Percentiles rank a stretch among this genome's conserved stretches.
Evolutionary conservation across 2,888 invertebrate species (phyloP).

Genomic region (Oscheius sp.): DNA sequence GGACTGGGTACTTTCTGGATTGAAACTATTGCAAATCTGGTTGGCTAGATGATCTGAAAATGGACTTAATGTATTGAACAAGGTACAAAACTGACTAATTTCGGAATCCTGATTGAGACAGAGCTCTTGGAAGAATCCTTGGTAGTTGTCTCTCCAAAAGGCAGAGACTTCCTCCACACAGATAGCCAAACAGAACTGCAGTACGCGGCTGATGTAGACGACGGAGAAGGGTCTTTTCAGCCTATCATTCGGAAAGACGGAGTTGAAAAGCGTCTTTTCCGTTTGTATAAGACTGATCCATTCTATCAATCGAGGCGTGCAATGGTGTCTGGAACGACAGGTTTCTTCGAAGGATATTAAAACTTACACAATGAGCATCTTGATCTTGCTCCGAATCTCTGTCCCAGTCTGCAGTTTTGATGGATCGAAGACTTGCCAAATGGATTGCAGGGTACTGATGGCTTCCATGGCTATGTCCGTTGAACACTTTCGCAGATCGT

Average conservation of each 20-base stretch:
- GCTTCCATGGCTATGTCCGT: slow-evolving; percentile 4
- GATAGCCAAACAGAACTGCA: background rate
- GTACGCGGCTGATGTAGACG: no score
- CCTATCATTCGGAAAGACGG: no score
- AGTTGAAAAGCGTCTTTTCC: no score
- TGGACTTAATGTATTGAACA: background rate
- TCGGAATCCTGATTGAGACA: slow-evolving; percentile 2
- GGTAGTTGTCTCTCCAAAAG: background rate
- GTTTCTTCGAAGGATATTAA: background rate
- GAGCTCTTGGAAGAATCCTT: background rate
- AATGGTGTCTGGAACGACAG: background rate
- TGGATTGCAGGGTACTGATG: background rate
- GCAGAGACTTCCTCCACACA: slow-evolving; percentile 10
- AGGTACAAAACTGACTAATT: slow-evolving; percentile 1
- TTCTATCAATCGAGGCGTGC: background rate
- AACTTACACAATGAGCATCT: background rate
- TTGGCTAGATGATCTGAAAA: slow-evolving; percentile 15
- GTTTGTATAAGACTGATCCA: background rate
- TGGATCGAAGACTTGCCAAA: slow-evolving; percentile 7
- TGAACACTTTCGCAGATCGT: background rate
- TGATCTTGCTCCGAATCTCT: background rate
- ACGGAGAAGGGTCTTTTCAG: no score
- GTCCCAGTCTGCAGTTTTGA: background rate
- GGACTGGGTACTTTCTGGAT: background rate
- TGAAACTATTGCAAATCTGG: slow-evolving; percentile 3